A percentile compares a stretch with the other conserved stretches of the same genome.
Evolutionary conservation across 2,797 vertebrate genomes (phyloP).

Genomic region (Acipenser transmontanus): DNA sequence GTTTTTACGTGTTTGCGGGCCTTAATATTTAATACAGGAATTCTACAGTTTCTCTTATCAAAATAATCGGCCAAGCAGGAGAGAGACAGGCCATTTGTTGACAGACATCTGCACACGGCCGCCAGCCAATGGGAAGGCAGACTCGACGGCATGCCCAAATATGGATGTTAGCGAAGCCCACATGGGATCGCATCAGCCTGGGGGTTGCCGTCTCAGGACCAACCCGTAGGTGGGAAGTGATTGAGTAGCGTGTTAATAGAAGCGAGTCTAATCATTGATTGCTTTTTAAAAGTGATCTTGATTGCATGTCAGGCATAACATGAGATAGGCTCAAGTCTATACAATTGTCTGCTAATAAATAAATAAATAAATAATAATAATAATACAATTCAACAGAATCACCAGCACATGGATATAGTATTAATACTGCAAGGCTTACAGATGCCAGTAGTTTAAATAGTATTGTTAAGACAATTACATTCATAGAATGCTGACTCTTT

Average conservation of each 20-base stretch:
- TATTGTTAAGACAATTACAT: no score
- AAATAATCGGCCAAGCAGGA: conserved; percentile 53
- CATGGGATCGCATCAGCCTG: conserved; percentile 26
- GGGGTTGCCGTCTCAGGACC: conserved; percentile 11
- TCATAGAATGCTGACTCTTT: no score
- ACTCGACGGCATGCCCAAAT: conserved; percentile 83
- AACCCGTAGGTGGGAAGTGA: conserved; percentile 22
- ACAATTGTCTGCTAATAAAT: no score
- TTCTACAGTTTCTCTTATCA: conserved; percentile 43
- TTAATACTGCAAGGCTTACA: no score
- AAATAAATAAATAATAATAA: no score
- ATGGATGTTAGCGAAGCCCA: conserved; percentile 52
- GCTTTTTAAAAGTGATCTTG: no score
- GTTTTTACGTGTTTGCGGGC: background rate
- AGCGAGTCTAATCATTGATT: no score
- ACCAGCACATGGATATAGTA: no score
- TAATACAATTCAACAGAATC: no score
- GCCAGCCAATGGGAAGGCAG: conserved; percentile 66
- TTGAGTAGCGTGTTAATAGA: conserved; percentile 7
- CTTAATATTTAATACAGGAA: conserved; percentile 27
- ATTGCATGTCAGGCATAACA: no score
- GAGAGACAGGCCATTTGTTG: conserved; percentile 79
- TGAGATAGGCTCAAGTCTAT: no score
- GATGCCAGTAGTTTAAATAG: no score
- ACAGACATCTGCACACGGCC: conserved; percentile 70